These are phyloP conservation scores for Triops longicaudatus DNA, from an alignment of 1,140 invertebrate genomes.

Conservation along the genomic window DNA sequence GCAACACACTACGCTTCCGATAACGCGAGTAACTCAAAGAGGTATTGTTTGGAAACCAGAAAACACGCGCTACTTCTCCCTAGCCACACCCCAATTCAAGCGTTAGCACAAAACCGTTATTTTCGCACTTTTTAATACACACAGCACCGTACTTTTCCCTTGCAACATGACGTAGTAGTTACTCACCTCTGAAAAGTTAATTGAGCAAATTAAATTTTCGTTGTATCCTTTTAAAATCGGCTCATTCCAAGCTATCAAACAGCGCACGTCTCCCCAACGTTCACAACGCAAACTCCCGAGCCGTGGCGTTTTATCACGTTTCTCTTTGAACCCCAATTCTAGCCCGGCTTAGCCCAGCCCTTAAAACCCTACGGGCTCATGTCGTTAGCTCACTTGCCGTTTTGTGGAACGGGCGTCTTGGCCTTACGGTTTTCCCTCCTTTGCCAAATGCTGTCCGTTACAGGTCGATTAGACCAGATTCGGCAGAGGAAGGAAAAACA, in stretches of 20 bases:
- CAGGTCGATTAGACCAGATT: too few species aligned
- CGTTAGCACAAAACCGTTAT: neutral
- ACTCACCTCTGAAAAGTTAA: neutral
- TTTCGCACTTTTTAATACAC: neutral
- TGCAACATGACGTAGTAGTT: neutral
- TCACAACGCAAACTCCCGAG: neutral
- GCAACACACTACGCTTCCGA: neutral
- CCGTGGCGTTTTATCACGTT: conserved; percentile 10
- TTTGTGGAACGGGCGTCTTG: too few species aligned
- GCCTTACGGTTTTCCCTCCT: too few species aligned
- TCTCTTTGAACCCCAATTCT: neutral
- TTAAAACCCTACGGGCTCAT: neutral
- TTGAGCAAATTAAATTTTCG: neutral
- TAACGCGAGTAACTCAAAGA: neutral
- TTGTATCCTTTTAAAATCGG: neutral
- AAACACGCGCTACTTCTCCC: neutral
- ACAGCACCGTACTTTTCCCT: neutral
- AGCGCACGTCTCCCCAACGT: neutral
- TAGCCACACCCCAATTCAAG: neutral
- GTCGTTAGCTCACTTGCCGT: too few species aligned
- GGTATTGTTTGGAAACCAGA: neutral
- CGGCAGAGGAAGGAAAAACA: too few species aligned
- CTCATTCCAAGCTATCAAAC: neutral
- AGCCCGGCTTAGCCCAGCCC: neutral
- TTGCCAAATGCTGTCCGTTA: too few species aligned